Conservation (phyloP, 2,797 vertebrate genomes). For the Sebastes variabilis region DNA sequence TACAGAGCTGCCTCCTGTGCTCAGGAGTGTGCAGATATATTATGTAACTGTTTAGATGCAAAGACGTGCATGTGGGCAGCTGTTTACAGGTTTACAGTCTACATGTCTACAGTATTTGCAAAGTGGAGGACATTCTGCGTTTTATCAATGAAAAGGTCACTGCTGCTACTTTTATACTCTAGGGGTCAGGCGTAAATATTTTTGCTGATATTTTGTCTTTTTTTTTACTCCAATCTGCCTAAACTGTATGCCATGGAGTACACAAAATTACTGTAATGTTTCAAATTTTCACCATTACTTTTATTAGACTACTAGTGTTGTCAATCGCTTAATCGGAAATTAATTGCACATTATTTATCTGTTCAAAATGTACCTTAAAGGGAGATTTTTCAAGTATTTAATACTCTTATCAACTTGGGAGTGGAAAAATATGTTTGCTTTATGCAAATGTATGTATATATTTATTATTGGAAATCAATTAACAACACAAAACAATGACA, state of each 20-base stretch:
- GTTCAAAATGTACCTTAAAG: too few relatives aligned
- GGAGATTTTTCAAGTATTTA: too few relatives aligned
- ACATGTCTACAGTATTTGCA: neutral
- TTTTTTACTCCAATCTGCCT: neutral
- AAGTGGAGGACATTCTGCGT: neutral
- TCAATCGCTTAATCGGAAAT: too few relatives aligned
- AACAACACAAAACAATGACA: too few relatives aligned
- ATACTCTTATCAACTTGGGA: too few relatives aligned
- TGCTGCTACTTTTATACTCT: neutral
- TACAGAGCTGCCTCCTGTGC: conserved; percentile 4
- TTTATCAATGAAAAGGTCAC: neutral
- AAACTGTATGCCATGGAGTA: neutral
- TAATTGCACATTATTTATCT: too few relatives aligned
- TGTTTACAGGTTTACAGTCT: neutral
- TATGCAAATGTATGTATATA: too few relatives aligned
- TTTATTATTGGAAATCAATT: too few relatives aligned
- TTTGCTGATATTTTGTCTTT: too few relatives aligned
- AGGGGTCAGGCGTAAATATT: neutral
- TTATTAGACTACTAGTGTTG: too few relatives aligned
- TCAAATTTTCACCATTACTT: neutral
- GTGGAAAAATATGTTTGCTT: too few relatives aligned
- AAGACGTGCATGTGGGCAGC: neutral
- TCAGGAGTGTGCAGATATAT: neutral
- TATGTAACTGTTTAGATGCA: neutral
- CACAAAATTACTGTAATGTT: neutral